A percentile compares a stretch with the other conserved stretches of the same genome.
Evolutionary conservation across 64 coral and sea anemone genomes (phyloP).

Genomic region (Montipora capricornis): DNA sequence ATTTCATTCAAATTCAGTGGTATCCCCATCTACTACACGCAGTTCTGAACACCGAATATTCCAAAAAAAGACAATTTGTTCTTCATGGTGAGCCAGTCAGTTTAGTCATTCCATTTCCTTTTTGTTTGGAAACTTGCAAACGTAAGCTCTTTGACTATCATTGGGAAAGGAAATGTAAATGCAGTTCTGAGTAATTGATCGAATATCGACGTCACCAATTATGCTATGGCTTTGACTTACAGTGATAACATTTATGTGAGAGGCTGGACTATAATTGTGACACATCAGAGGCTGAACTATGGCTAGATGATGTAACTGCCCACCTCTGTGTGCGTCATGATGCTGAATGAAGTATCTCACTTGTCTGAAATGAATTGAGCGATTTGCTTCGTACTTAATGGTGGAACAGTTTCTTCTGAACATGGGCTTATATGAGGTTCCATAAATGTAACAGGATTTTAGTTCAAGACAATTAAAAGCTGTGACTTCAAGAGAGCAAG

Average conservation of each 20-base stretch:
- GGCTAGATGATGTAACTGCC: slow-evolving; percentile 15
- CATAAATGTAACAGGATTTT: slow-evolving; percentile 44
- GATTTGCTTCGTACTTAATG: slow-evolving; percentile 16
- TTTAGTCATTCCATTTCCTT: slow-evolving; percentile 23
- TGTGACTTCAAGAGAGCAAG: slow-evolving; percentile 9
- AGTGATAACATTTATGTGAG: slow-evolving; percentile 19
- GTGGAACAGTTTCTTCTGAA: slow-evolving; percentile 55
- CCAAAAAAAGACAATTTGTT: no score
- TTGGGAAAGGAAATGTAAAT: slow-evolving; percentile 2
- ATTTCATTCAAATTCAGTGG: no score
- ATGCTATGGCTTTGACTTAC: background rate
- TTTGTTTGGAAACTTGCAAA: slow-evolving; percentile 62
- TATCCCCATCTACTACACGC: no score
- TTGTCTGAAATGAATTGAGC: slow-evolving; percentile 28
- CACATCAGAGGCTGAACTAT: slow-evolving; percentile 21
- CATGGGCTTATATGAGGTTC: slow-evolving; percentile 58
- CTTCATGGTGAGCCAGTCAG: background rate
- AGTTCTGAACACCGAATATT: no score
- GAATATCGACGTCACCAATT: background rate
- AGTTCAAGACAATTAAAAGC: slow-evolving; percentile 51
- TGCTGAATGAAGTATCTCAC: slow-evolving; percentile 53
- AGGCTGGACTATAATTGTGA: slow-evolving; percentile 20
- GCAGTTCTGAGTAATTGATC: slow-evolving; percentile 38
- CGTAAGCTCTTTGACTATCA: slow-evolving; percentile 29
- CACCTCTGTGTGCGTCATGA: background rate